A percentile compares a stretch with the other conserved stretches of the same genome.
Conservation (phyloP, 2,113 vertebrate species). For the Microcebus tavaratra region DNA sequence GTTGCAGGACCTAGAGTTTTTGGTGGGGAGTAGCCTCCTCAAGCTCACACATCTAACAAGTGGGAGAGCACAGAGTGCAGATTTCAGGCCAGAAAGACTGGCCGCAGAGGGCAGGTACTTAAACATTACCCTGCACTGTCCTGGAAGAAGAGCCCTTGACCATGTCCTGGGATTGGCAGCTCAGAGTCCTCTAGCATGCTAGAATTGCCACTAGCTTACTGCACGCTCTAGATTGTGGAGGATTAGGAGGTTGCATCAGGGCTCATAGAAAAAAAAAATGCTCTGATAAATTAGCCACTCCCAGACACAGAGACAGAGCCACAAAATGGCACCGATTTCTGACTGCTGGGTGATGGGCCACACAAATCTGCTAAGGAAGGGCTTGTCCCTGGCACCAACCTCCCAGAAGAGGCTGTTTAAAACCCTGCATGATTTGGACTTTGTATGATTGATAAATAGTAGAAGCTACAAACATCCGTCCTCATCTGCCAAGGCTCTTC, state of each 20-base stretch:
- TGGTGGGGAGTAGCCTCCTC: neutral
- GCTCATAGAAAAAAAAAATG: neutral
- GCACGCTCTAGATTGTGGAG: neutral
- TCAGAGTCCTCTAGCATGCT: neutral
- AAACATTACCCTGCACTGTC: neutral
- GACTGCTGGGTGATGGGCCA: neutral
- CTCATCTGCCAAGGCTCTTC: neutral
- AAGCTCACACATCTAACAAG: neutral
- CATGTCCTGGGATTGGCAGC: no score
- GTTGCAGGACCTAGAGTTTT: neutral
- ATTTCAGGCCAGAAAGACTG: neutral
- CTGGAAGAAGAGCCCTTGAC: neutral
- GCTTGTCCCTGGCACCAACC: no score
- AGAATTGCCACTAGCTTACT: neutral
- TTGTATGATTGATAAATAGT: neutral
- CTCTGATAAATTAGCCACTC: neutral
- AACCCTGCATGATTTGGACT: neutral
- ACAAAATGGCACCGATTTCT: neutral
- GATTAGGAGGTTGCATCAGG: fast-evolving
- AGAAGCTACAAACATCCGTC: neutral
- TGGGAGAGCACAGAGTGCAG: fast-evolving
- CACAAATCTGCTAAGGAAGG: neutral
- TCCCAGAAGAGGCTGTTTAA: neutral
- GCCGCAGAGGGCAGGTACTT: neutral
- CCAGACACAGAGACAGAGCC: neutral